Evolutionary conservation across 2,113 vertebrate species (phyloP).

Genomic region (Cinclus cinclus): DNA sequence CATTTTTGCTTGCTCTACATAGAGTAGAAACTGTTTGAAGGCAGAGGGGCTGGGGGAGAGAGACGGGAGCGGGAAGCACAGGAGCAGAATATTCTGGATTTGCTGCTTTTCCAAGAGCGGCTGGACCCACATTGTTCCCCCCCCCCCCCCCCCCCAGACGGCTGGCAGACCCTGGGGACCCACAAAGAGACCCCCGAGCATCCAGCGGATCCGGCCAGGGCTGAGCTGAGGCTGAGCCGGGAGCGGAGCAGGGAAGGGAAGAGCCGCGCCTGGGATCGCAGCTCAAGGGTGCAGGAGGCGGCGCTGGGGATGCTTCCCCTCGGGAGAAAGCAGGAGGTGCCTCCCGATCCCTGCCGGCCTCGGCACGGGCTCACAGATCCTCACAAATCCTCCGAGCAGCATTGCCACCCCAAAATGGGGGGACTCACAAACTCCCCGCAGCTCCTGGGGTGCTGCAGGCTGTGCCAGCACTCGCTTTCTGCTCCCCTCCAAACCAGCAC

Average conservation of each 20-base stretch:
- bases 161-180: neutral
- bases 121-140: rapidly evolving
- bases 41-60: neutral
- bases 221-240: too few relatives aligned
- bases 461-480: rapidly evolving
- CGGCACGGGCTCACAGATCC: rapidly evolving
- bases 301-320: neutral
- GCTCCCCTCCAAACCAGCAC: neutral
- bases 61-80: neutral
- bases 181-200: rapidly evolving
- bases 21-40: neutral
- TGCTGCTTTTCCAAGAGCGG: neutral
- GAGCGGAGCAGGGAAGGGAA: too few relatives aligned
- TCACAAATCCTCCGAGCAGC: too few relatives aligned
- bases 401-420: too few relatives aligned
- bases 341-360: neutral
- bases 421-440: rapidly evolving
- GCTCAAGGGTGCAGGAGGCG: neutral
- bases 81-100: neutral
- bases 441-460: rapidly evolving
- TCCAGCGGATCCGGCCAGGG: too few relatives aligned
- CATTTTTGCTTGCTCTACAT: constrained; percentile 19
- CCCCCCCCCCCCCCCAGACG: neutral
- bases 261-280: too few relatives aligned
- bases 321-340: neutral